These are phyloP conservation scores for Lasiurus cinereus DNA, from an alignment of 2,113 vertebrate genomes.

Conservation along the genomic window DNA sequence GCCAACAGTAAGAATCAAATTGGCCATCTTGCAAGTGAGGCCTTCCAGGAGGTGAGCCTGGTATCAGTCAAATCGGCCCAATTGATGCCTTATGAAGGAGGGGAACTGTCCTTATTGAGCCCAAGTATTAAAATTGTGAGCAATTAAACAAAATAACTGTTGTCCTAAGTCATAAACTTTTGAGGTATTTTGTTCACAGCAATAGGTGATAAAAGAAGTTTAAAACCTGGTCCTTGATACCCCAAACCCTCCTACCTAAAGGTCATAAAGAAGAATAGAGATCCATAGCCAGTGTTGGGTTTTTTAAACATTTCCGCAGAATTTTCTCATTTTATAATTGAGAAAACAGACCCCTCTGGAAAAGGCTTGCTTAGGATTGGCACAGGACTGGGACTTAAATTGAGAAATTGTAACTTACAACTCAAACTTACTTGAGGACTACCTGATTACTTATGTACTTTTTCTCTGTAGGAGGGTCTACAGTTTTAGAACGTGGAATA, in stretches of 20 bases:
- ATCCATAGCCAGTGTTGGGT: not conserved
- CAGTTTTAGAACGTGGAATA: conserved; percentile 60
- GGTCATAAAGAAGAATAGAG: not conserved
- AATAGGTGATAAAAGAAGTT: not conserved
- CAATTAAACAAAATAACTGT: not conserved
- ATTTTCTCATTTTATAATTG: not conserved
- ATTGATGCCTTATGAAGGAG: not conserved
- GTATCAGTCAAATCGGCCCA: not conserved
- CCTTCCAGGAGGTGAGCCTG: not conserved
- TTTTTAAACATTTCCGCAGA: not conserved
- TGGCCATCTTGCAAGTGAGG: not conserved
- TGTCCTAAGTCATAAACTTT: not conserved
- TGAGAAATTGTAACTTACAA: not conserved
- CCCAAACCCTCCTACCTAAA: not conserved
- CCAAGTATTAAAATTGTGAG: not conserved
- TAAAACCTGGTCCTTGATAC: not conserved
- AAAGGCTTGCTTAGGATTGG: not conserved
- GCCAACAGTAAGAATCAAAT: not conserved
- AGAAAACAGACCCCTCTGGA: not conserved
- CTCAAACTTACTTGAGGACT: not conserved
- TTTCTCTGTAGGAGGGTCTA: not conserved
- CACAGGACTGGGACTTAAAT: not conserved
- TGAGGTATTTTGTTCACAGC: not conserved
- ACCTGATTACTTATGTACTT: not conserved
- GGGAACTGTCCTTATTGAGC: not conserved